Evolutionary conservation across 2,113 vertebrate species (phyloP).

Genomic region (Zosterops borbonicus): DNA sequence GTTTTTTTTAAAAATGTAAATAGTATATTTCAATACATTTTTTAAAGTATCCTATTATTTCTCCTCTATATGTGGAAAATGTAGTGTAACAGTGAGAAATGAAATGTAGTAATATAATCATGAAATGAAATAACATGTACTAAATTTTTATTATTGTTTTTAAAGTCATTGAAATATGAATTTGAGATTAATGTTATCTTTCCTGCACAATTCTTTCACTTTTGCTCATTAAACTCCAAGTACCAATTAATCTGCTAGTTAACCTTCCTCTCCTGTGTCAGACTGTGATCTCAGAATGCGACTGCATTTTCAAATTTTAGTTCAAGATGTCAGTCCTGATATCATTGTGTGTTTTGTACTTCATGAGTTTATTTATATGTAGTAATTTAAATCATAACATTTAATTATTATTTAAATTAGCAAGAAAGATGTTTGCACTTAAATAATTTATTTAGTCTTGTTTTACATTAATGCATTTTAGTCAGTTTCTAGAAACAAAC

Average conservation of each 20-base stretch:
- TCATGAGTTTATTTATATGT: neutral
- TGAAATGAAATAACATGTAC: neutral
- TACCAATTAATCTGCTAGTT: neutral
- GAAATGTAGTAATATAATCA: neutral
- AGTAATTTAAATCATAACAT: neutral
- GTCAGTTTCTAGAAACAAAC: neutral
- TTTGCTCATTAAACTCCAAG: neutral
- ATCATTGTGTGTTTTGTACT: neutral
- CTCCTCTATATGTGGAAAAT: neutral
- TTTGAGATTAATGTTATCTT: neutral
- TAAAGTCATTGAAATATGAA: neutral
- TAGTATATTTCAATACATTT: neutral
- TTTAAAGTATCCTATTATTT: neutral
- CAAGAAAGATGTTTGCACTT: neutral
- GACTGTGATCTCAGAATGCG: neutral
- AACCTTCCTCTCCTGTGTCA: neutral
- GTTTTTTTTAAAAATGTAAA: neutral
- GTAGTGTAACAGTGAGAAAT: neutral
- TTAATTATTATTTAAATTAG: neutral
- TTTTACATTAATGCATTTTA: neutral
- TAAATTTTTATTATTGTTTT: neutral
- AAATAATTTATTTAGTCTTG: neutral
- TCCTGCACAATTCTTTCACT: neutral
- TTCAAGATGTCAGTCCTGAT: neutral
- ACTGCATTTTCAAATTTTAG: neutral